Percentiles rank a stretch among this genome's conserved stretches.
These are phyloP conservation scores for Polydesmus complanatus DNA, from an alignment of 2,888 invertebrate species.

Conservation along the genomic window DNA sequence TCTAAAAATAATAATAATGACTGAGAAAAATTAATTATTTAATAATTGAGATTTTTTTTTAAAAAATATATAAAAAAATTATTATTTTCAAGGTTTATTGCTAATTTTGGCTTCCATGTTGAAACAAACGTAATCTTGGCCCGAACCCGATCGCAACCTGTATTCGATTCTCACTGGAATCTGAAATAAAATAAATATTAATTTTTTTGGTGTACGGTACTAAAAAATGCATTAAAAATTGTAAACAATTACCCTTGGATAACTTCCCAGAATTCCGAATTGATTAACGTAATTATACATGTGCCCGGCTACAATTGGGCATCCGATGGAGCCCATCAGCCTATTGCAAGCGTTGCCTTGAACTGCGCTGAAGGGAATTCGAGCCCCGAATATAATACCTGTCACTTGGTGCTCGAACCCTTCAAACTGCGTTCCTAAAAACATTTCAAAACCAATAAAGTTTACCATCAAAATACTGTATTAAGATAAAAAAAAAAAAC, in stretches of 20 bases:
- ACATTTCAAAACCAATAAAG: no score
- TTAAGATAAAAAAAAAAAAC: background rate
- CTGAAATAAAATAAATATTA: background rate
- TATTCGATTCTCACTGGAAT: background rate
- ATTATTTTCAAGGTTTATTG: background rate
- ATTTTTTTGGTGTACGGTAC: no score
- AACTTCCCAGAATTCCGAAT: background rate
- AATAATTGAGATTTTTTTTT: no score
- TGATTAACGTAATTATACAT: background rate
- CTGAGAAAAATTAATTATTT: no score
- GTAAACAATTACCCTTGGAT: background rate
- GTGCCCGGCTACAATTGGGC: background rate
- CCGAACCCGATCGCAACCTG: background rate
- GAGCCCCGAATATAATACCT: background rate
- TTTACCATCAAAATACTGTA: background rate
- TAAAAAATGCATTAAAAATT: no score
- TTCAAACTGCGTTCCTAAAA: background rate
- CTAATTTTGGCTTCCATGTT: background rate
- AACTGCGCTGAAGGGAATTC: background rate
- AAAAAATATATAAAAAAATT: background rate
- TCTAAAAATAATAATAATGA: no score
- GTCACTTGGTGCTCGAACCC: background rate
- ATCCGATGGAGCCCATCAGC: background rate
- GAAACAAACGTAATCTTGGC: background rate
- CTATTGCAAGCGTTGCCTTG: background rate